Evolutionary conservation across 1,140 invertebrate genomes (phyloP).

Genomic region (Apis florea): DNA sequence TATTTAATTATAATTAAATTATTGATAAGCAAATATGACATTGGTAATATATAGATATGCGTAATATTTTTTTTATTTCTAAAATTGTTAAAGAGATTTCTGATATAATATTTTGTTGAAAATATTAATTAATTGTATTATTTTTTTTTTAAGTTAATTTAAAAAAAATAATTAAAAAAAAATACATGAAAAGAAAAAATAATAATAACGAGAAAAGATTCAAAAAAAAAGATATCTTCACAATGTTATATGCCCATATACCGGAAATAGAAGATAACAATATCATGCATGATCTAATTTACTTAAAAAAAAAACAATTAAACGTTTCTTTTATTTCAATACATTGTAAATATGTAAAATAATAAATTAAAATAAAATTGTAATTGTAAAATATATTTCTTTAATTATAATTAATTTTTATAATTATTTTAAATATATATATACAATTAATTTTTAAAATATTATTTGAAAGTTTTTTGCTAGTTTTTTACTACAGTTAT

Average conservation of each 20-base stretch:
- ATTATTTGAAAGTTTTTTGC: neutral
- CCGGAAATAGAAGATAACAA: slow-evolving; percentile 56
- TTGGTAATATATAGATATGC: too few species aligned
- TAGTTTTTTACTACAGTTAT: neutral
- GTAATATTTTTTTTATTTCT: too few species aligned
- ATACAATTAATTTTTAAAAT: neutral
- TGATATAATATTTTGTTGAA: neutral
- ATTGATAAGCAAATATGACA: too few species aligned
- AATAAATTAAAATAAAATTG: too few species aligned
- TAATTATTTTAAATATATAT: neutral
- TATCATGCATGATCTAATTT: slow-evolving; percentile 8
- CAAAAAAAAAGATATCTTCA: neutral
- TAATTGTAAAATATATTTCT: neutral
- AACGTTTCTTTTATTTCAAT: slow-evolving; percentile 1
- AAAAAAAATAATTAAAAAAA: neutral
- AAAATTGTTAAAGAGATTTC: neutral
- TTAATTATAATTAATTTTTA: neutral
- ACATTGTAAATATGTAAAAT: neutral
- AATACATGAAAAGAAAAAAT: too few species aligned
- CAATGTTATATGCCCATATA: neutral
- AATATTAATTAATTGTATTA: neutral
- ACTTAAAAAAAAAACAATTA: slow-evolving; percentile 6
- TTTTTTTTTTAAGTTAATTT: neutral
- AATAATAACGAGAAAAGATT: neutral
- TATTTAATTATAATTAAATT: too few species aligned